Evolutionary conservation across 2,113 vertebrate species (phyloP).

Genomic region (Epinephelus moara): DNA sequence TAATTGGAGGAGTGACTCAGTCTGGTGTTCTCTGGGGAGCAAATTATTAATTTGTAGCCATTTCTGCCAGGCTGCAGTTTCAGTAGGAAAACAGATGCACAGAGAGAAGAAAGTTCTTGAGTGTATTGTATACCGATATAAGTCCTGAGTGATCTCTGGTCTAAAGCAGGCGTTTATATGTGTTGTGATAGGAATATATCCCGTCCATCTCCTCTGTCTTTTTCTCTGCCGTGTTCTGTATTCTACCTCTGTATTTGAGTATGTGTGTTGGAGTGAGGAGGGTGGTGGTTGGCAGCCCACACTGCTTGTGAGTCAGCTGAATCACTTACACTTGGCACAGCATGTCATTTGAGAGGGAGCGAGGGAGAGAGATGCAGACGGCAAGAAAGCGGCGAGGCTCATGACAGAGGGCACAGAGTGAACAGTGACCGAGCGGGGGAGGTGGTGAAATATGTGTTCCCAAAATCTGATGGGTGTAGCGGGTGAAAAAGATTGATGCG

Average conservation of each 20-base stretch:
- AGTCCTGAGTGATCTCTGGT: background rate
- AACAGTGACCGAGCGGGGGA: slow-evolving; percentile 26
- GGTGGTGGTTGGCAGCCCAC: slow-evolving; percentile 71
- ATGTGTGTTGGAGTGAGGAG: slow-evolving; percentile 41
- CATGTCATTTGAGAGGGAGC: slow-evolving; percentile 65
- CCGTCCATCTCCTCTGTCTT: background rate
- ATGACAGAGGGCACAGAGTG: slow-evolving; percentile 37
- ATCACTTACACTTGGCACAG: slow-evolving; percentile 75
- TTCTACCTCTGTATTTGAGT: slow-evolving; percentile 38
- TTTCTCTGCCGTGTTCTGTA: slow-evolving; percentile 19
- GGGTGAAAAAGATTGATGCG: slow-evolving; percentile 45
- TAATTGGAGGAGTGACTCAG: slow-evolving; percentile 74
- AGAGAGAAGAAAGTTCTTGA: slow-evolving; percentile 38
- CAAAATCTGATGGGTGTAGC: slow-evolving; percentile 47
- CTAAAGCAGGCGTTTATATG: slow-evolving; percentile 13
- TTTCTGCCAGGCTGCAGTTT: slow-evolving; percentile 58
- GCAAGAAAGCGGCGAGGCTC: slow-evolving; percentile 33
- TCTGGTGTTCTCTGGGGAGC: slow-evolving; percentile 54
- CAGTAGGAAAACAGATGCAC: slow-evolving; percentile 37
- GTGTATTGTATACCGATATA: slow-evolving; percentile 22
- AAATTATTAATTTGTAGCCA: slow-evolving; percentile 69
- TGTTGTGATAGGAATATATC: background rate
- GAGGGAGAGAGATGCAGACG: slow-evolving; percentile 7
- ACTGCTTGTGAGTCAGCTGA: slow-evolving; percentile 80
- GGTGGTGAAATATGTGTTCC: slow-evolving; percentile 48